A percentile compares a stretch with the other conserved stretches of the same genome.
phyloP scores from a whole-genome alignment of 2,113 vertebrate species.

The Orcinus orca region DNA sequence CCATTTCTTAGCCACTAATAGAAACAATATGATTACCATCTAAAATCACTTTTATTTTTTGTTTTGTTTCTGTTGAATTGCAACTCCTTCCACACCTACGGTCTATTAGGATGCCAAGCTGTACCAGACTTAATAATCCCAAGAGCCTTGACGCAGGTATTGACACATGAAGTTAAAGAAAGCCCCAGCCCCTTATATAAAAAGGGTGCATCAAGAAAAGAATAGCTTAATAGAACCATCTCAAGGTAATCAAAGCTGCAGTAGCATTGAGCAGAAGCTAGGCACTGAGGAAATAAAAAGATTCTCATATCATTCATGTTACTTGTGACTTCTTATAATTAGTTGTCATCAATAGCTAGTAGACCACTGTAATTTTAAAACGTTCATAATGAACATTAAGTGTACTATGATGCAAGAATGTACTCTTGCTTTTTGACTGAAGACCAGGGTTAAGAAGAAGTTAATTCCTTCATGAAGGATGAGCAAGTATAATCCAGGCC shows the following conservation, averaged over 20 bases:
- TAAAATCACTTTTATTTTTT: background rate
- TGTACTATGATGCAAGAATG: background rate
- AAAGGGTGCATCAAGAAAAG: background rate
- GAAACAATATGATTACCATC: background rate
- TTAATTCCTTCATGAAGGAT: background rate
- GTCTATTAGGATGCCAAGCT: background rate
- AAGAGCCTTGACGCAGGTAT: background rate
- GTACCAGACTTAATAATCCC: background rate
- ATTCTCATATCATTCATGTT: background rate
- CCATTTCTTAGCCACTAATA: background rate
- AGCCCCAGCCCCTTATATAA: background rate
- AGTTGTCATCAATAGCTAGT: background rate
- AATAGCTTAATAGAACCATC: background rate
- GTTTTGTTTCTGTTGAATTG: background rate
- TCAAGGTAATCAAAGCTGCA: background rate
- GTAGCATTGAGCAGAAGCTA: background rate
- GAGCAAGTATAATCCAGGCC: background rate
- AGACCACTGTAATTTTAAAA: background rate
- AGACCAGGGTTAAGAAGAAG: conserved; percentile 20
- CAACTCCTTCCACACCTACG: background rate
- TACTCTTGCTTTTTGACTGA: background rate
- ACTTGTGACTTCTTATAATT: background rate
- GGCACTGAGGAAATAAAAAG: background rate
- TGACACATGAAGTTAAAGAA: background rate
- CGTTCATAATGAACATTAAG: background rate